Base-by-base conservation (phyloP, 2,888 invertebrate species). In the Pandemis corylana region DNA sequence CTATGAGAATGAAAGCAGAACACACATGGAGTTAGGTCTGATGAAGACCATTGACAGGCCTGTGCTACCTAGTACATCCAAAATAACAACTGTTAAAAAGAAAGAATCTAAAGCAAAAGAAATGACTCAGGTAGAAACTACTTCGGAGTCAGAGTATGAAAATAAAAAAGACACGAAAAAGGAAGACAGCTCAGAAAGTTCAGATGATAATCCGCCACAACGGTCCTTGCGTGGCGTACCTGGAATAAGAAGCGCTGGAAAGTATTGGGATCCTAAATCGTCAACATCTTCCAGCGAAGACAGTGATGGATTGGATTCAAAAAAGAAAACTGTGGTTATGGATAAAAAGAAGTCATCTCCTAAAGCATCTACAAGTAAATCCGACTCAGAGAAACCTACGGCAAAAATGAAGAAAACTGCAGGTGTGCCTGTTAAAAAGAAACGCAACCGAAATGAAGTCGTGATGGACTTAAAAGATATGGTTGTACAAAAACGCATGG, bases 401-500 rank as follows among this genome's bases (percentile, higher is more conserved):
- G 83, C 87, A 59, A 94, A 93, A 85, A 90, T 92, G 88, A 93
- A 93, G 80, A 92, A 92, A 81, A 90, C 90, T 28, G 85, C 89
- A 28, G 89, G 90, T 59, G 91, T 91, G 7, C 91, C 91, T 4
- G 88, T 93, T 2, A 95, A 95, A 82, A 95, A 95, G 82, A 94
- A 95, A 79, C 91, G 95, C n/a, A 95, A 95, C 77, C 92, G 95
- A 79, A 95, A 94, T 72, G 96, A 96, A 86, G 90, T 96, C 59
- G 95, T 96, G 42, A 97, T 97, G 97, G 97, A 97, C 83, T 93
- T 98, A 66, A 97, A 97, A 83, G 98, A 98, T 80, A 97, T 98
- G 96, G 96, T 98, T 7, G 98, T 98, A 15, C 96, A 97, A 80
- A 98, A 98, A 87, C 95, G 98, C 46, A 98, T 98, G 98, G 98